Evolutionary conservation across 2,113 vertebrate species (phyloP).

Genomic region (Scomber japonicus): DNA sequence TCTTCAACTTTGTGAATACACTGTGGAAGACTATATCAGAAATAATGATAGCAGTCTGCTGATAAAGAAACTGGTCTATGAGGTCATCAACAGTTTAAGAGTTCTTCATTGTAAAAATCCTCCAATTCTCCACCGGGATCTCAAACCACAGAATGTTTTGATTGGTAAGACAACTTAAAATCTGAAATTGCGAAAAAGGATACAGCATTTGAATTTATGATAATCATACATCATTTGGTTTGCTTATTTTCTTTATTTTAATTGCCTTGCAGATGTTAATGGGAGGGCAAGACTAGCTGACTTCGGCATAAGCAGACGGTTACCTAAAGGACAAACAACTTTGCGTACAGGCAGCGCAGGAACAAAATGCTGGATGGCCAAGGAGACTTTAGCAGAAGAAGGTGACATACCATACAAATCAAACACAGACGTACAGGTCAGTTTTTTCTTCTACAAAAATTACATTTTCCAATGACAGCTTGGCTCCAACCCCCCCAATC

Average conservation of each 20-base stretch:
- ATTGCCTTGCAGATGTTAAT: conserved; percentile 53
- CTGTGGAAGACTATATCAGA: conserved; percentile 72
- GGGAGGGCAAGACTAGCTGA: conserved; percentile 72
- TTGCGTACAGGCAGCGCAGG: conserved; percentile 60
- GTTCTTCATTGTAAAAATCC: conserved; percentile 64
- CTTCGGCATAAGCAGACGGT: conserved; percentile 76
- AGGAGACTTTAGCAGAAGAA: conserved; percentile 59
- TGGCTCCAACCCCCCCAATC: too few species aligned
- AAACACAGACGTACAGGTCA: conserved; percentile 78
- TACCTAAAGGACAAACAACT: conserved; percentile 62
- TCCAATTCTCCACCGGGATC: conserved; percentile 74
- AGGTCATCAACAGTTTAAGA: conserved; percentile 65
- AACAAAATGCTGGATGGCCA: conserved; percentile 79
- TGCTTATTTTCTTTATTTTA: accelerated
- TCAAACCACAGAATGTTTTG: conserved; percentile 82
- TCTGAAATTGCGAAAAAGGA: not conserved
- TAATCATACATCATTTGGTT: not conserved
- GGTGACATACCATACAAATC: conserved; percentile 58
- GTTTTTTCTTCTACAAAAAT: not conserved
- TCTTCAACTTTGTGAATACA: conserved; percentile 82
- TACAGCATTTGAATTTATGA: not conserved
- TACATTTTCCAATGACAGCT: too few species aligned
- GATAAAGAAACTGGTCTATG: conserved; percentile 22
- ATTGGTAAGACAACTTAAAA: conserved; percentile 64
- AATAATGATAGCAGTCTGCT: not conserved